Conservation (phyloP, 2,888 invertebrate species). For the Eupithecia vulgata region DNA sequence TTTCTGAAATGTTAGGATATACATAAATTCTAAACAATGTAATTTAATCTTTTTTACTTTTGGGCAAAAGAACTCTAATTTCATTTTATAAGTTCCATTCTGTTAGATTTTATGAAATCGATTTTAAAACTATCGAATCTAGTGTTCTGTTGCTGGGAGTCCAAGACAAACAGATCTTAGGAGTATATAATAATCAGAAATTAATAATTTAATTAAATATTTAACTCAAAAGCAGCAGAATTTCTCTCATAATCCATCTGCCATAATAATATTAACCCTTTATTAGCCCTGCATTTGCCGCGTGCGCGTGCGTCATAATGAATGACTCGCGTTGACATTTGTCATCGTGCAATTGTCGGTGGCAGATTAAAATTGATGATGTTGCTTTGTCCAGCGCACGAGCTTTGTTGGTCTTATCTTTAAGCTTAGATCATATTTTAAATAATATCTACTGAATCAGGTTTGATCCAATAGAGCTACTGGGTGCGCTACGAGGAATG, state of each 20-base stretch:
- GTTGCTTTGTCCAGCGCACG: constrained; percentile 77
- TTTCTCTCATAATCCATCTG: constrained; percentile 64
- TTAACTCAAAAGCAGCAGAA: constrained; percentile 15
- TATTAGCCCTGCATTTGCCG: constrained; percentile 73
- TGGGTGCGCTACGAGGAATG: too few species aligned
- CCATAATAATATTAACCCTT: constrained; percentile 79
- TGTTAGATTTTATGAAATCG: not conserved
- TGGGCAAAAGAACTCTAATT: not conserved
- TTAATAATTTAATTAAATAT: constrained; percentile 10
- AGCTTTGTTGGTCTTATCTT: constrained; percentile 71
- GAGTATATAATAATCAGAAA: not conserved
- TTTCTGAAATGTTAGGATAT: constrained; percentile 4
- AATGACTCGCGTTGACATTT: constrained; percentile 79
- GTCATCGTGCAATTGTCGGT: constrained; percentile 82
- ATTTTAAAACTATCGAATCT: not conserved
- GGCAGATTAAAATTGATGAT: constrained; percentile 84
- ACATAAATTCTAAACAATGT: not conserved
- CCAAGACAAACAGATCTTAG: not conserved
- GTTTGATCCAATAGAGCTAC: not conserved
- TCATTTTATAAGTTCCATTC: not conserved
- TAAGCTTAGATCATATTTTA: constrained; percentile 58
- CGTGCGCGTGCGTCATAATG: constrained; percentile 78
- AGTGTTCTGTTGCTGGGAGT: not conserved
- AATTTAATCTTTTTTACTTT: not conserved
- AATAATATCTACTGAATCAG: constrained; percentile 10